phyloP scores from a whole-genome alignment of 2,797 vertebrate genomes.

The Oreortyx pictus region DNA sequence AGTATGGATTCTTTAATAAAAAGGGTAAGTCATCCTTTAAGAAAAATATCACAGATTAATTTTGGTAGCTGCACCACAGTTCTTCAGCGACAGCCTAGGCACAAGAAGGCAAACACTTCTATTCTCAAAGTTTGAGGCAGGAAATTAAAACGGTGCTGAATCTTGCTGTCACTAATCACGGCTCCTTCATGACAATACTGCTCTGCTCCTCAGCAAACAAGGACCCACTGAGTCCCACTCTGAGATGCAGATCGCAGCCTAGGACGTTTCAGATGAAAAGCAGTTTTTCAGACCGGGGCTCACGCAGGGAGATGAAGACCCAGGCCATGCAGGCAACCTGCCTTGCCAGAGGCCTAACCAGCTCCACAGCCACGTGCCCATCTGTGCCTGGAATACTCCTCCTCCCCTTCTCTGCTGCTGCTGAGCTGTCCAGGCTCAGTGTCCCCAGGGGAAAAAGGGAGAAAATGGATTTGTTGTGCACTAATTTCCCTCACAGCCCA shows the following conservation, averaged over 20 bases:
- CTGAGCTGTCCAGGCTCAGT: background rate
- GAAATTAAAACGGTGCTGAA: background rate
- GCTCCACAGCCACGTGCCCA: too few relatives aligned
- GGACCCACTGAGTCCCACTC: background rate
- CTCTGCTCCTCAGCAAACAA: background rate
- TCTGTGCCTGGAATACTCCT: background rate
- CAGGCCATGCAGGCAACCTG: background rate
- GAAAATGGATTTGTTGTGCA: background rate
- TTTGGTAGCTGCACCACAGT: background rate
- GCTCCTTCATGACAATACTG: accelerated
- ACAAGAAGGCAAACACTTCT: accelerated
- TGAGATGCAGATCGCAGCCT: background rate
- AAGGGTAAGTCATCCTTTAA: background rate
- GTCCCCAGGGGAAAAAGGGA: background rate
- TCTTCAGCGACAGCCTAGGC: background rate
- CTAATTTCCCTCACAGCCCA: background rate
- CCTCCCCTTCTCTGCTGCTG: background rate
- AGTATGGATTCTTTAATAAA: background rate
- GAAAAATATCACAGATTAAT: background rate
- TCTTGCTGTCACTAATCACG: background rate
- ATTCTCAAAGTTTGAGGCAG: background rate
- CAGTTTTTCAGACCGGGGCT: background rate
- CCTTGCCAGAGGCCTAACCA: background rate
- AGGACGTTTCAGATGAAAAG: background rate
- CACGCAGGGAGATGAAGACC: background rate